phyloP scores from a whole-genome alignment of 2,797 vertebrate genomes.

The Megalops cyprinoides region DNA sequence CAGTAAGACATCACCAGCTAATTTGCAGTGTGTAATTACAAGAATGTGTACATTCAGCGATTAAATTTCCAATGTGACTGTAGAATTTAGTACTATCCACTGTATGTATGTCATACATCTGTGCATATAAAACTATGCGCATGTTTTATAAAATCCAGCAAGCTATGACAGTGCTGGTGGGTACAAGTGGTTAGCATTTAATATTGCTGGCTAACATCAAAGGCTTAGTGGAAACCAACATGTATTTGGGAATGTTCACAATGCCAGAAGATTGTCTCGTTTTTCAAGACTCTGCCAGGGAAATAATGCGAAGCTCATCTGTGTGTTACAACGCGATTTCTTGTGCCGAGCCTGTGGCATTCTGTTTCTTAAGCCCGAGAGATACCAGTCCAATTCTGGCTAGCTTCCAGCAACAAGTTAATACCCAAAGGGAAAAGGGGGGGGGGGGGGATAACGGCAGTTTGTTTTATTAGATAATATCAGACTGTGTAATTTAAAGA shows the following conservation, averaged over 20 bases:
- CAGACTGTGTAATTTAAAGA: background rate
- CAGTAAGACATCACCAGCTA: no score
- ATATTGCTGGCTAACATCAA: slow-evolving; percentile 30
- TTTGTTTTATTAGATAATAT: slow-evolving; percentile 28
- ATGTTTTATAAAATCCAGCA: no score
- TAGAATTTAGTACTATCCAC: no score
- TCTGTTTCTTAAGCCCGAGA: slow-evolving; percentile 9
- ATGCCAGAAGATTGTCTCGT: background rate
- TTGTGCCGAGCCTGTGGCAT: background rate
- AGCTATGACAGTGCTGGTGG: no score
- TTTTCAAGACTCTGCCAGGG: background rate
- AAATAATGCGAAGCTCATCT: slow-evolving; percentile 13
- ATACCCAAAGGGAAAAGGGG: background rate
- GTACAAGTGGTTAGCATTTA: slow-evolving; percentile 29
- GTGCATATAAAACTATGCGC: background rate
- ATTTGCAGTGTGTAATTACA: no score
- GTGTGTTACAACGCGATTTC: slow-evolving; percentile 12
- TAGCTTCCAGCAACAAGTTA: background rate
- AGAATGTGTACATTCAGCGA: no score
- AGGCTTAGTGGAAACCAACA: slow-evolving; percentile 10
- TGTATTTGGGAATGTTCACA: background rate
- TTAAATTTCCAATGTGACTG: no score
- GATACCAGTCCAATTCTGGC: background rate
- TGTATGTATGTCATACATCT: background rate
- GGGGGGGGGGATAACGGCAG: background rate